These are phyloP conservation scores for Onychorhynchus coronatus DNA, from an alignment of 2,113 vertebrate species.

Conservation along the genomic window DNA sequence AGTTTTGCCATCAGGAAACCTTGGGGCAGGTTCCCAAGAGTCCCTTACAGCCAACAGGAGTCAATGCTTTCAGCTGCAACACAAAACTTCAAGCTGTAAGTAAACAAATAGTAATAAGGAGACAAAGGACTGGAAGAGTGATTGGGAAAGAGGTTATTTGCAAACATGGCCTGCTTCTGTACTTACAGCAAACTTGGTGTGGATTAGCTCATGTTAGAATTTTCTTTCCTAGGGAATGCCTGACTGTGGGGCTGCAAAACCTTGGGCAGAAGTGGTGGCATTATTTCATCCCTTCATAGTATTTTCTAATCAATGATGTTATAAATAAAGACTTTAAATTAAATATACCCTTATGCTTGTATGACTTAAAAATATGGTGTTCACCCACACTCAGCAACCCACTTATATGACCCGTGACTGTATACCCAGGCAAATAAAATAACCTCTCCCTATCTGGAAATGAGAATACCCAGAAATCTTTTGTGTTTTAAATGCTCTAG, in stretches of 20 bases:
- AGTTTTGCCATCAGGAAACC: not conserved
- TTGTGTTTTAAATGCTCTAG: not conserved
- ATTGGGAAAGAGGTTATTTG: not conserved
- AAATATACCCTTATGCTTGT: not conserved
- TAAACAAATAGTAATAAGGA: not conserved
- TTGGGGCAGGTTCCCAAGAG: not conserved
- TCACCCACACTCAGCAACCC: not conserved
- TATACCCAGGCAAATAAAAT: not conserved
- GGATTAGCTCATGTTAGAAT: not conserved
- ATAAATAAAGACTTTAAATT: not conserved
- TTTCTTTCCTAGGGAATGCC: not conserved
- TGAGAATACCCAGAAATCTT: not conserved
- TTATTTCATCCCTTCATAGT: not conserved
- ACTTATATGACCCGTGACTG: not conserved
- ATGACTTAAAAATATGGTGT: not conserved
- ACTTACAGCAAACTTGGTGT: not conserved
- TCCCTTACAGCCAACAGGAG: not conserved
- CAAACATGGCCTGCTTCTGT: not conserved
- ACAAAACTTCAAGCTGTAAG: not conserved
- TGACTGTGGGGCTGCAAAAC: not conserved
- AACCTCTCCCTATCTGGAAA: not conserved
- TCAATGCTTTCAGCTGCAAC: not conserved
- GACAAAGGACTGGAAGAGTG: not conserved
- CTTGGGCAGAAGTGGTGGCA: not conserved
- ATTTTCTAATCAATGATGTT: not conserved